Evolutionary conservation across 1,140 invertebrate genomes (phyloP), one percentile per base, ranked within the genome.

Genomic region (Triops longicaudatus): DNA sequence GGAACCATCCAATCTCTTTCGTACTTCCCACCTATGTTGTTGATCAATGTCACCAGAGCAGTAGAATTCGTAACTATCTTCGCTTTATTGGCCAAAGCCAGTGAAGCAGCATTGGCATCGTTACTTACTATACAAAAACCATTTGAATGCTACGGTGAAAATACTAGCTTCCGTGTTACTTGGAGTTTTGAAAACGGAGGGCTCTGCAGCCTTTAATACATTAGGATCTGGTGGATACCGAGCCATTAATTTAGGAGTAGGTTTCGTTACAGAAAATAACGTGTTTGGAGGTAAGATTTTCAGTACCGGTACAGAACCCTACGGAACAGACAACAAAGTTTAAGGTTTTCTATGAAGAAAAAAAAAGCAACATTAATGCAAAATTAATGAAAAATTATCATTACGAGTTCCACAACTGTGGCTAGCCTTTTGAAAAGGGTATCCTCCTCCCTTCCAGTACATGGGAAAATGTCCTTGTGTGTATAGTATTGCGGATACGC

Each of bases 81-180:
- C 50, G 50, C 50, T 17, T 63, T 63, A 63, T 63, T 63, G 17
- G 50, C 50, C 50, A 63, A 63, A 63, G 50, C 50, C 22, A 63
- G 22, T 63, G 50, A 63, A 17, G 50, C 50, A 63, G 50, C 50
- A 63, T 63, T 63, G 7, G 50, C 17, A 63, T 63, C 50, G 10
- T 63, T 63, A 22, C 50, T 63, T 63, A 63, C 50, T 63, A 63
- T 37, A 37, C 7, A 2, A 63, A 63, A 63, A 63, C 10, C 22
- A 9, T 37, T 37, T 5, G 6, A 63, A n/a, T 22, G 14, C 50
- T 5, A 63, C 10, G 50, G 14, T n/a, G 50, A 22, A n/a, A 22
- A 63, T 63, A 63, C 50, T n/a, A 63, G 10, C 6, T 63, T 63
- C 50, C 17, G 14, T 5, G 50, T n/a, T 63, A 63, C 50, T 63